Evolutionary conservation across 2,888 invertebrate genomes (phyloP), one percentile per base, ranked within the genome.

Genomic region (Ochlodes sylvanus): DNA sequence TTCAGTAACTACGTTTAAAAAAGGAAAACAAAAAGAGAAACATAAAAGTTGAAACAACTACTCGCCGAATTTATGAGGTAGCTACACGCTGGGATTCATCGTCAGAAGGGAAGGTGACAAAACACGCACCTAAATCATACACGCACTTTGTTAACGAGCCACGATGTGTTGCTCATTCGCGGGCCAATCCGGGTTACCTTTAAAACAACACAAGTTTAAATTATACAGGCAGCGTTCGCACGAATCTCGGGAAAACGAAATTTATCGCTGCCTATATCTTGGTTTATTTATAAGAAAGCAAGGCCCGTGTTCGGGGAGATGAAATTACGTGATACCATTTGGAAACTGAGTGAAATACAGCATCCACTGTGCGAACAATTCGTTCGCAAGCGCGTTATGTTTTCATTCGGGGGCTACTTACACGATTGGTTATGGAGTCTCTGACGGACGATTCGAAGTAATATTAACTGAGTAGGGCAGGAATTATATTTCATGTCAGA

Each of bases 261-360:
- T 92, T 92, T 92, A 92, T 92, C 78, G 89, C 86, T 85, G 87
- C 87, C 90, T 91, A 91, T 92, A 91, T 83, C 82, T 86, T 92
- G 89, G 86, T 90, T 92, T 92, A 92, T 92, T 92, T 92, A 92
- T 91, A 92, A 92, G 92, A 91, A 90, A 89, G 88, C 88, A 86
- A 83, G 85, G 82, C 78, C 79, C 77, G 80, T 79, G 83, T 84
- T 83, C 80, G 73, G 88, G 88, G 91, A 92, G 91, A 92, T 92
- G 90, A 89, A 92, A 92, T 92, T 92, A 92, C 92, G 92, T 92
- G 92, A 92, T 92, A 91, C 90, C 88, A 92, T 92, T 92, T 84
- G 85, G 85, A 89, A 91, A 89, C 88, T 87, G 89, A 89, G 91
- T 90, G 90, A 92, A 87, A 89, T 89, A 92, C 86, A 80, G 80